Evolutionary conservation across 1,140 invertebrate species (phyloP), one percentile per base, ranked within the genome.

Genomic region (Drosophila sproati): DNA sequence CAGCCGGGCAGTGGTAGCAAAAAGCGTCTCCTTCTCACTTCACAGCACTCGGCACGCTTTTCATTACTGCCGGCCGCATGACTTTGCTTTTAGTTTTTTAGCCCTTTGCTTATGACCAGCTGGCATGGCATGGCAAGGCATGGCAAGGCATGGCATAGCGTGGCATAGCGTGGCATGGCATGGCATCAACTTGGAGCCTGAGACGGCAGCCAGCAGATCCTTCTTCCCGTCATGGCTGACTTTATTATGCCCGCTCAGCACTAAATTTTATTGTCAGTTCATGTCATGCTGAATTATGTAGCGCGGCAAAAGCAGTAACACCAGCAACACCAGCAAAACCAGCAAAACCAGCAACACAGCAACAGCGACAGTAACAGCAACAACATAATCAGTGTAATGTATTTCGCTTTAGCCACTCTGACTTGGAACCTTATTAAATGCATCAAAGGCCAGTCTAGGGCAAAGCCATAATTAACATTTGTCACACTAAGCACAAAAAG

Each of bases 181-280:
- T 20, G 20, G 20, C 20, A 20, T 20, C 71, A 68, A 68, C 56
- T 59, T 52, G 55, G 39, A 60, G 71, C 5, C 56, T 41, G 57
- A 54, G 39, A n/a, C 48, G 39, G 31, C 20, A 32, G 52, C 10
- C 56, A 35, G 51, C 20, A 20, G 20, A 31, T 41, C 43, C 73
- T 57, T 57, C 39, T 60, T 39, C 37, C 37, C 71, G 51, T 68
- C 73, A 77, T 71, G 57, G 77, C 72, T 72, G 75, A 80, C 80
- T 91, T 91, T 91, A 91, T 91, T 91, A 87, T 90, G 85, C 82
- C 78, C 85, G 87, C 82, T 90, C 90, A 90, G 82, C 89, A 91
- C 85, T 91, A 91, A 89, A 91, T 91, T 91, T 91, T 91, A 91
- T 91, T 91, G 89, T 91, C 90, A 91, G 89, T 91, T 89, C 85